Evolutionary conservation across 1,140 invertebrate species (phyloP).

Genomic region (Leptopilina boulardi): DNA sequence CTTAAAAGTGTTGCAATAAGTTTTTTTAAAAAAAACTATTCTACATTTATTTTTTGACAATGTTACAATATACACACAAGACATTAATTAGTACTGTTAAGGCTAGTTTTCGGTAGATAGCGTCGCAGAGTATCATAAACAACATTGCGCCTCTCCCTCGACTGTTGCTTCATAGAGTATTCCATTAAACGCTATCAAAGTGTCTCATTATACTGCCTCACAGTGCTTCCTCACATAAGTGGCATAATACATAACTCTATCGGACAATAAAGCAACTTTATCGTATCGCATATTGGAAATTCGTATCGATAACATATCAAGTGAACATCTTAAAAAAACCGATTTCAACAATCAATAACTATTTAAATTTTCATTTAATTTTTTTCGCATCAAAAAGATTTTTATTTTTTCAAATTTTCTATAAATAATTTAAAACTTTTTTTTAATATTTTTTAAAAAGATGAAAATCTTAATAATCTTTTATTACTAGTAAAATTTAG

Average conservation of each 20-base stretch:
- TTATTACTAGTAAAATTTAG: too few species aligned
- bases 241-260: constrained; percentile 54
- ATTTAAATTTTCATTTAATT: background rate
- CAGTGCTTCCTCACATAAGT: constrained; percentile 47
- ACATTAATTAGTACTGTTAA: constrained; percentile 56
- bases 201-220: constrained; percentile 63
- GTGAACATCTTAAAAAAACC: background rate
- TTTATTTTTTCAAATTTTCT: background rate
- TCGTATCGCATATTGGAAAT: constrained; percentile 46
- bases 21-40: background rate
- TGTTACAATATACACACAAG: constrained; percentile 7
- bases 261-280: constrained; percentile 63
- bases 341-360: background rate
- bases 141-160: constrained; percentile 51
- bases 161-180: constrained; percentile 55
- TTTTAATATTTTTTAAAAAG: too few species aligned
- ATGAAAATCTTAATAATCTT: too few species aligned
- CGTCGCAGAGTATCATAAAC: constrained; percentile 60
- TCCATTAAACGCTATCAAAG: constrained; percentile 72
- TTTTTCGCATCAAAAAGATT: constrained; percentile 32
- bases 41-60: background rate
- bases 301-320: constrained; percentile 19
- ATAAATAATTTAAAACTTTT: background rate
- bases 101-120: constrained; percentile 45
- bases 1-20: too few species aligned